phyloP scores from a whole-genome alignment of 2,888 invertebrate genomes.

The Quadroppia sp. region DNA sequence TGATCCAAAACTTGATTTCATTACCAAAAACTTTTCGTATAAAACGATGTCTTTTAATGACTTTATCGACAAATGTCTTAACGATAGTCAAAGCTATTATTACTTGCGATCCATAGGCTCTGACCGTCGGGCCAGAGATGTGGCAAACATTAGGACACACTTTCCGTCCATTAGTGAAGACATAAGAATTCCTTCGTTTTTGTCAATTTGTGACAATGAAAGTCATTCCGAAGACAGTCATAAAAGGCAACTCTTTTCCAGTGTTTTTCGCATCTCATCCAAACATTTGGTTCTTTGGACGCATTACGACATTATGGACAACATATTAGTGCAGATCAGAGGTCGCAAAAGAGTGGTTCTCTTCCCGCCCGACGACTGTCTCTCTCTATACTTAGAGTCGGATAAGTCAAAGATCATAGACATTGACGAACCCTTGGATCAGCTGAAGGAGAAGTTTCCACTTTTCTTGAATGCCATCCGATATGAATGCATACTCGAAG shows the following conservation, averaged over 20 bases:
- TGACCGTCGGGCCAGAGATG: conserved; percentile 56
- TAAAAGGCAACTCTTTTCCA: conserved; percentile 55
- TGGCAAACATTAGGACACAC: conserved; percentile 56
- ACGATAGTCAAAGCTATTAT: conserved; percentile 51
- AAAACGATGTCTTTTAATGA: conserved; percentile 55
- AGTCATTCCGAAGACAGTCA: conserved; percentile 46
- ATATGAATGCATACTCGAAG: conserved; percentile 54
- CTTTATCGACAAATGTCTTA: conserved; percentile 53
- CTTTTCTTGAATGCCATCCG: conserved; percentile 53
- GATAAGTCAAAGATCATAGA: conserved; percentile 59
- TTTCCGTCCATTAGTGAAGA: conserved; percentile 56
- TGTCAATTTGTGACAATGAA: conserved; percentile 48
- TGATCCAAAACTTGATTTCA: conserved; percentile 56
- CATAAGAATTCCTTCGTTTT: conserved; percentile 55
- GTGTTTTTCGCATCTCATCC: conserved; percentile 58
- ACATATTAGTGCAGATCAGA: conserved; percentile 57
- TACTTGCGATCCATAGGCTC: conserved; percentile 56
- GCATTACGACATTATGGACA: conserved; percentile 61
- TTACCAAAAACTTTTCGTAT: conserved; percentile 58
- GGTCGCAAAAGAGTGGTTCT: conserved; percentile 57
- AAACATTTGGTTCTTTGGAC: conserved; percentile 58
- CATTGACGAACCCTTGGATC: conserved; percentile 55
- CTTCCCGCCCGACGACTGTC: conserved; percentile 56
- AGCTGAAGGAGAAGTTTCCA: conserved; percentile 52
- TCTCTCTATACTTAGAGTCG: conserved; percentile 57